Conservation (phyloP, 2,888 invertebrate species). For the Scotopteryx bipunctaria region DNA sequence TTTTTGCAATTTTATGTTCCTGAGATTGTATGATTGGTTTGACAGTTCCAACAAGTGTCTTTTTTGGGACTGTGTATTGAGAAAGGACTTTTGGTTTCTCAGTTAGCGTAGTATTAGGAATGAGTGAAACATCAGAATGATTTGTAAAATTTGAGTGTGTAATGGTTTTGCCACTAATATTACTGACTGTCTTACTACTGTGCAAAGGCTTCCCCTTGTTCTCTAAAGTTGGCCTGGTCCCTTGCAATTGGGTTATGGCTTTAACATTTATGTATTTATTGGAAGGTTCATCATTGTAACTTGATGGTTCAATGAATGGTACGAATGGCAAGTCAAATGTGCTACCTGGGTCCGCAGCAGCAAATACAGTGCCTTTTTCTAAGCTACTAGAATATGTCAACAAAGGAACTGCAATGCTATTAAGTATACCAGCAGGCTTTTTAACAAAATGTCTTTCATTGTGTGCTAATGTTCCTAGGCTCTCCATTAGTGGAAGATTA, state of each 20-base stretch:
- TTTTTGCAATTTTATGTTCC: neutral
- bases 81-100: neutral
- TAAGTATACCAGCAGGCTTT: conserved; percentile 9
- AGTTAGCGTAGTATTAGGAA: neutral
- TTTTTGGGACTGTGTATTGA: neutral
- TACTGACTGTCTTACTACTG: too few species aligned
- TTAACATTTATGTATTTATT: neutral
- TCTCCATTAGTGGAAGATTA: conserved; percentile 16
- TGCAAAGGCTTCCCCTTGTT: too few species aligned
- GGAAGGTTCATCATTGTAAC: neutral
- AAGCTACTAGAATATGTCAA: conserved; percentile 20
- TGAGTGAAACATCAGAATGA: neutral
- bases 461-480: conserved; percentile 14
- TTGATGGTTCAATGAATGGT: neutral
- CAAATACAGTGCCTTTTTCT: conserved; percentile 17
- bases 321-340: conserved; percentile 1
- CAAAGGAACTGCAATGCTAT: conserved; percentile 17
- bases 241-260: too few species aligned
- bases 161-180: neutral
- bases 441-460: neutral
- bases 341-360: neutral
- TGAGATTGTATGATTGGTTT: neutral
- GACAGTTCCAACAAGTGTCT: neutral
- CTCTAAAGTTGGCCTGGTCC: too few species aligned
- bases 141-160: neutral